Evolutionary conservation across 2,113 vertebrate species (phyloP).

Genomic region (Poeciliopsis occidentalis): DNA sequence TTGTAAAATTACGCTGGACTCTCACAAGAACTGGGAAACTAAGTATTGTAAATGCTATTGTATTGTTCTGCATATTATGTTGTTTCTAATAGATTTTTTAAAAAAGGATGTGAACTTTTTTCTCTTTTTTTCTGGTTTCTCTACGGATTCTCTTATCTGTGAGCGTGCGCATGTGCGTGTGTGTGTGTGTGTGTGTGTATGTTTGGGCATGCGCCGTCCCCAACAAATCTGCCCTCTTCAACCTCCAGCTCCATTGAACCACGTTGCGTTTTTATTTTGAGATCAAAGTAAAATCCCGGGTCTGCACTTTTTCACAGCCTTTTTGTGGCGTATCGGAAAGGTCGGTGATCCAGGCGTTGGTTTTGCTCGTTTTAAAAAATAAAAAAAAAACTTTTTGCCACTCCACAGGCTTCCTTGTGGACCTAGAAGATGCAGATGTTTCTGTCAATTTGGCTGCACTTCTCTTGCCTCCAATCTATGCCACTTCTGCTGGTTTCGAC

Average conservation of each 20-base stretch:
- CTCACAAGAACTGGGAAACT: constrained; percentile 94
- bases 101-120: constrained; percentile 98
- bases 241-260: constrained; percentile 84
- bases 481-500: constrained; percentile 14
- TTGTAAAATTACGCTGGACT: constrained; percentile 95
- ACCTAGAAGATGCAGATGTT: constrained; percentile 21
- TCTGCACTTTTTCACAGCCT: constrained; percentile 76
- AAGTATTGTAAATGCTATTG: constrained; percentile 99
- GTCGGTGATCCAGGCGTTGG: constrained; percentile 9
- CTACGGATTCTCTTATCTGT: constrained; percentile 96
- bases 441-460: constrained; percentile 27
- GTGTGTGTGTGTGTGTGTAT: constrained; percentile 95
- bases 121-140: constrained; percentile 67
- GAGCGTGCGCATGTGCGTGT: constrained; percentile 99
- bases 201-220: constrained; percentile 94
- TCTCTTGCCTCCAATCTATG: constrained; percentile 10
- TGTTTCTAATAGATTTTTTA: constrained; percentile 99
- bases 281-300: constrained; percentile 72
- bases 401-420: constrained; percentile 7
- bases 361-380: not conserved
- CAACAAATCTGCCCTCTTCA: constrained; percentile 91
- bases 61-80: constrained; percentile 99
- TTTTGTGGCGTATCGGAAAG: constrained; percentile 81
- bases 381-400: too few relatives aligned
- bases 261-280: constrained; percentile 86